These are phyloP conservation scores for Trogon surrucura DNA, from an alignment of 2,113 vertebrate genomes.

Conservation along the genomic window DNA sequence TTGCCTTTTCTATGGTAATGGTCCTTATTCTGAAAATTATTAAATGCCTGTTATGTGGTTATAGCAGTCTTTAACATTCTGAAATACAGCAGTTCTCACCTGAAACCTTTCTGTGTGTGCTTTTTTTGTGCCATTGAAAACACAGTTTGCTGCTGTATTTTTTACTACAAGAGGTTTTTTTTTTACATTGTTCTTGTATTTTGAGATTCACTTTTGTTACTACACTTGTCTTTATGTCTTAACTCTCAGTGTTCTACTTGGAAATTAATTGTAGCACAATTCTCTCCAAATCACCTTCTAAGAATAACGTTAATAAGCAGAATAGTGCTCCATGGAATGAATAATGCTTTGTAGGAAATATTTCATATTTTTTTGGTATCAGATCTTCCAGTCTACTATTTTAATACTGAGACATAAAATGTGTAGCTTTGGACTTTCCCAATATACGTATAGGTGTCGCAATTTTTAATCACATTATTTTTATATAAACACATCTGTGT, in stretches of 20 bases:
- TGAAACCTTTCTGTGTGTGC: neutral
- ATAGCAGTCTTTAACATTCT: neutral
- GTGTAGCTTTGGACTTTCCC: neutral
- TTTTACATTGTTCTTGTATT: neutral
- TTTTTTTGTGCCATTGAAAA: neutral
- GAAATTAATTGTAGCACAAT: neutral
- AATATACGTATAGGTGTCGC: neutral
- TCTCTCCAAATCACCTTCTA: neutral
- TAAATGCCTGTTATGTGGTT: neutral
- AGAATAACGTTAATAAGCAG: neutral
- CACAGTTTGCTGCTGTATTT: neutral
- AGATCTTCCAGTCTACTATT: neutral
- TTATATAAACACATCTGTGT: neutral
- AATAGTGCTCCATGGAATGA: neutral
- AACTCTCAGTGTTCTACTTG: neutral
- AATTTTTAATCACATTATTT: neutral
- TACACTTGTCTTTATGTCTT: neutral
- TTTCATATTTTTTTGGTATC: neutral
- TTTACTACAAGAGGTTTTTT: neutral
- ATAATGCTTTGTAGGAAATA: neutral
- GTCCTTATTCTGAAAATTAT: neutral
- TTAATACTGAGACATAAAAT: neutral
- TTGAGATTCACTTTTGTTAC: neutral
- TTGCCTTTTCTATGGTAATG: neutral
- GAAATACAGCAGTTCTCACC: neutral